Percentiles rank a stretch among this genome's conserved stretches.
phyloP scores from a whole-genome alignment of 2,888 invertebrate species.

The Oscheius sp. region DNA sequence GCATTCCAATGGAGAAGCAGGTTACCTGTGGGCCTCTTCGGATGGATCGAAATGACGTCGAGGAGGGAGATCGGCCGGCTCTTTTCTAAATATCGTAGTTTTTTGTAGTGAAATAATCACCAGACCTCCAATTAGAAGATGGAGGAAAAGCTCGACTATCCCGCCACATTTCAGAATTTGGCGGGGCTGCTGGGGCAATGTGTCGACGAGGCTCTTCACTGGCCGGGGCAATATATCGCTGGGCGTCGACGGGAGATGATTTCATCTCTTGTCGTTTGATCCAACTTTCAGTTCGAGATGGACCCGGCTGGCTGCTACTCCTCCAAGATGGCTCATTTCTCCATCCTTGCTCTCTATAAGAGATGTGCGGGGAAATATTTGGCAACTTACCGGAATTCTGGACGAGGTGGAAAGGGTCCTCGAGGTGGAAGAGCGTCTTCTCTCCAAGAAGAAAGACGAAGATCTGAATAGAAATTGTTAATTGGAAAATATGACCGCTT shows the following conservation, averaged over 20 bases:
- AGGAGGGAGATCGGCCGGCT: too few relatives aligned
- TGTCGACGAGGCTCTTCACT: not conserved
- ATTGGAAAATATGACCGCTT: not conserved
- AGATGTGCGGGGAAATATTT: too few relatives aligned
- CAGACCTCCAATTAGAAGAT: not conserved
- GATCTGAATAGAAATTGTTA: not conserved
- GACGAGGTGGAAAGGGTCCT: not conserved
- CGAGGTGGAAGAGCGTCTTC: not conserved
- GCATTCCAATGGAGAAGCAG: too few relatives aligned
- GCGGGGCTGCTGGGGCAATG: not conserved
- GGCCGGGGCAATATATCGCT: not conserved
- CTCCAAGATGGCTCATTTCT: slow-evolving; percentile 7
- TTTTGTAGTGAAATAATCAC: too few relatives aligned
- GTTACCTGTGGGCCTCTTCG: too few relatives aligned
- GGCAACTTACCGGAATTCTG: slow-evolving; percentile 6
- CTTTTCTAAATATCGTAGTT: too few relatives aligned
- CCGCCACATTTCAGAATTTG: slow-evolving; percentile 6
- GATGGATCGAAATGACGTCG: too few relatives aligned
- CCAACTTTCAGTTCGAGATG: slow-evolving; percentile 3
- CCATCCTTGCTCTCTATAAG: not conserved
- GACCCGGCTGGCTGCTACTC: not conserved
- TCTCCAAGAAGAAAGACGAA: not conserved
- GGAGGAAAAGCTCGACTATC: not conserved
- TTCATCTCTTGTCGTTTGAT: not conserved
- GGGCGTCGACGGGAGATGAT: not conserved